Evolutionary conservation across 2,888 invertebrate genomes (phyloP).

Genomic region (Apotomis capreana): DNA sequence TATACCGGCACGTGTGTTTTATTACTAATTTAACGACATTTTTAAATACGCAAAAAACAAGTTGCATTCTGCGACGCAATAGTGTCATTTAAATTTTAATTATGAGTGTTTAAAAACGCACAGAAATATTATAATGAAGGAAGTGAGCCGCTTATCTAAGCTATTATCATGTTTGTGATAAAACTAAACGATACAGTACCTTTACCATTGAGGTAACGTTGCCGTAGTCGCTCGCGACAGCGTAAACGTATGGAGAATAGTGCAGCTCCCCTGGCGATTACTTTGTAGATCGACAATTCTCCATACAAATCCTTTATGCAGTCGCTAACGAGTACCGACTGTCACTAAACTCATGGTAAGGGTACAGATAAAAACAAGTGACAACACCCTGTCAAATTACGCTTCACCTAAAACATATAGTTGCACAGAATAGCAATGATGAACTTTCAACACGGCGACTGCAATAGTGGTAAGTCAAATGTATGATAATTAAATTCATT

Average conservation of each 20-base stretch:
- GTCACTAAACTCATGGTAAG: too few relatives aligned
- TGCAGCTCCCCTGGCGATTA: too few relatives aligned
- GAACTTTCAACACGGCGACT: neutral
- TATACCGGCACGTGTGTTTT: too few relatives aligned
- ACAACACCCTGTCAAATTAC: neutral
- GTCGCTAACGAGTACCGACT: too few relatives aligned
- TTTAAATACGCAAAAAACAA: neutral
- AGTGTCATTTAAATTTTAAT: conserved; percentile 11
- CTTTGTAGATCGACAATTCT: too few relatives aligned
- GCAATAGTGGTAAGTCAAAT: neutral
- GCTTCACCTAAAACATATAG: neutral
- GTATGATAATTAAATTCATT: neutral
- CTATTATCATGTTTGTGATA: conserved; percentile 24
- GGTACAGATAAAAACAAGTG: neutral
- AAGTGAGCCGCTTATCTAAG: conserved; percentile 13
- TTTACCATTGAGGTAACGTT: too few relatives aligned
- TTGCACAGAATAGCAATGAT: conserved; percentile 9
- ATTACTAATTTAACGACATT: neutral
- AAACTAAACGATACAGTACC: neutral
- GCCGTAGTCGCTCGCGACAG: too few relatives aligned
- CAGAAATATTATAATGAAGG: conserved; percentile 24
- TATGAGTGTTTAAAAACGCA: conserved; percentile 7
- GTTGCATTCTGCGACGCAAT: neutral
- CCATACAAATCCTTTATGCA: too few relatives aligned
- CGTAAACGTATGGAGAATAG: too few relatives aligned